These are phyloP conservation scores for Bombus impatiens DNA, from an alignment of 1,140 invertebrate species.

Conservation along the genomic window DNA sequence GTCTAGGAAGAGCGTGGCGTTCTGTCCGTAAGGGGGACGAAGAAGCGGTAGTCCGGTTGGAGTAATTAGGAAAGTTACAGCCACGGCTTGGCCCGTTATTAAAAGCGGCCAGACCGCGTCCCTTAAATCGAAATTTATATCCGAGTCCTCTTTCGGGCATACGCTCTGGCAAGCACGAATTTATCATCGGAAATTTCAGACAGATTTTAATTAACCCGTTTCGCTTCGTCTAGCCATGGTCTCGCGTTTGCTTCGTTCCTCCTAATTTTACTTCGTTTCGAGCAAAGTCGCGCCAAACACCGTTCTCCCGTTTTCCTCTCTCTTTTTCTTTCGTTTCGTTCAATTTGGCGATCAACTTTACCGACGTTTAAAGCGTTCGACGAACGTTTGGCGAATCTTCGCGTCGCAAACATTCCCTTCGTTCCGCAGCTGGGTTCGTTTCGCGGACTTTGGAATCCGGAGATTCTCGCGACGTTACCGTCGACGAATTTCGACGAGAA, in stretches of 20 bases:
- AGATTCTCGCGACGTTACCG: not conserved
- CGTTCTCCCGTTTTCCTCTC: too few species aligned
- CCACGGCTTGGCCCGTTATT: conserved; percentile 61
- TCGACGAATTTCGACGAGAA: too few species aligned
- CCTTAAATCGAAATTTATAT: conserved; percentile 68
- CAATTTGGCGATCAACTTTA: not conserved
- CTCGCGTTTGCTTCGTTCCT: not conserved
- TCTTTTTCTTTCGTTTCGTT: not conserved
- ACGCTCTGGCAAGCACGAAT: conserved; percentile 47
- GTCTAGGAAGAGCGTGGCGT: not conserved
- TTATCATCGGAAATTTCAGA: conserved; percentile 62
- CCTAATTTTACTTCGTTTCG: not conserved
- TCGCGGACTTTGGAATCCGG: not conserved
- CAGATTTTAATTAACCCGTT: conserved; percentile 70
- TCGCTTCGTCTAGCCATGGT: not conserved
- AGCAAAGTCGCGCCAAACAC: not conserved
- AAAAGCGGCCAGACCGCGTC: conserved; percentile 48
- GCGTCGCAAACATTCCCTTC: not conserved
- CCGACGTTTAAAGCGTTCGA: not conserved
- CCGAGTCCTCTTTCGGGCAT: conserved; percentile 44
- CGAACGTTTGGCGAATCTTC: not conserved
- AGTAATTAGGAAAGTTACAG: conserved; percentile 69
- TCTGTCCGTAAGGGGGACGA: conserved; percentile 15
- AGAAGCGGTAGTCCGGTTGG: conserved; percentile 24
- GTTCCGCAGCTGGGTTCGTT: not conserved